phyloP scores from a whole-genome alignment of 2,113 vertebrate species.

The Callorhinus ursinus region DNA sequence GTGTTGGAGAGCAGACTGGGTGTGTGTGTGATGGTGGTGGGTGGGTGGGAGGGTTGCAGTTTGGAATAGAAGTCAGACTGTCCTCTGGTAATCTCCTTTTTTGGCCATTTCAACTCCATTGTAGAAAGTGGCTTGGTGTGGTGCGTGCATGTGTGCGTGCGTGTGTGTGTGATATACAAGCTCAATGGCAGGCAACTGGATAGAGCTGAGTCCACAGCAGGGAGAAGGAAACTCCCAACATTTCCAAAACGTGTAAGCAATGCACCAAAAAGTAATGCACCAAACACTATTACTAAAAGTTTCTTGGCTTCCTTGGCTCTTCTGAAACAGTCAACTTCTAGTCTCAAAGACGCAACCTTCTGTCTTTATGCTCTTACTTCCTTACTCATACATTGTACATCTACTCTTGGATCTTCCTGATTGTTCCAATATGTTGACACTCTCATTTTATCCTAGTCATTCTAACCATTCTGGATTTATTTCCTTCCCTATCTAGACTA shows the following conservation, averaged over 20 bases:
- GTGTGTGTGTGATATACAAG: neutral
- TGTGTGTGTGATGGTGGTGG: neutral
- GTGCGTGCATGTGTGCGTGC: neutral
- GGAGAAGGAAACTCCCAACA: neutral
- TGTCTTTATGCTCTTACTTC: neutral
- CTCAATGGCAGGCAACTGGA: neutral
- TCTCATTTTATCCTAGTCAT: constrained; percentile 17
- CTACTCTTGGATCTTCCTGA: neutral
- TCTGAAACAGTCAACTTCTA: neutral
- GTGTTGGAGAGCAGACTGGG: neutral
- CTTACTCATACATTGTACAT: neutral
- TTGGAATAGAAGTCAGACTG: neutral
- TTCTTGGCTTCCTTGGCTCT: neutral
- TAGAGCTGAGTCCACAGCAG: neutral
- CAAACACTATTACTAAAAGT: neutral
- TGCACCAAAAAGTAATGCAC: neutral
- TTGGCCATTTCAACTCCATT: neutral
- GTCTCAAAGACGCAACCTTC: neutral
- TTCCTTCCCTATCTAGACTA: neutral
- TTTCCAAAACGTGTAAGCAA: constrained; percentile 6
- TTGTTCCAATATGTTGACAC: neutral
- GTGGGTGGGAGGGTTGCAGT: neutral
- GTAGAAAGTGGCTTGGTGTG: neutral
- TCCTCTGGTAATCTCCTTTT: neutral
- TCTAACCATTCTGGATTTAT: constrained; percentile 36